Base-by-base conservation (phyloP, 1,140 invertebrate species). In the Megalonaias nervosa region DNA sequence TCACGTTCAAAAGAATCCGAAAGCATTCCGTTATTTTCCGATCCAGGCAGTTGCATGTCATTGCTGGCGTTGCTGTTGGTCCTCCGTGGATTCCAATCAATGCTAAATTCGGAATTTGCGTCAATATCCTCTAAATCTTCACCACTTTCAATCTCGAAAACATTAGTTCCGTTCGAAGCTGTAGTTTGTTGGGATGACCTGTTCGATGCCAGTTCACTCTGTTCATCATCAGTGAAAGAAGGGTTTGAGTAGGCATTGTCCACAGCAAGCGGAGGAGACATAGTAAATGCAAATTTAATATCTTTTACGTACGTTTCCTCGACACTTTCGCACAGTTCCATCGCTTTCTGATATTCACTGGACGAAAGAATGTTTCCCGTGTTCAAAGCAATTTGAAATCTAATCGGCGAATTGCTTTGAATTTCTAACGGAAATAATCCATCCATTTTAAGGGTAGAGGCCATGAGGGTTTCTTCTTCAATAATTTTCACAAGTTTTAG, bases 401-500 rank as follows among this genome's bases (percentile, higher is more conserved):
- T 72, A 19, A 78, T 74, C 2, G 76, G 66, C 19, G 76, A 78
- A 56, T 67, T 66, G 2, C 65, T 78, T 61, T 78, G 76, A 26
- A 78, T 64, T 61, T 78, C 76, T 23, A 78, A 38, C 13, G 76
- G 76, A 14, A 78, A 48, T 13, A 57, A 67, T 21, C 74, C 76
- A n/a, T 78, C 76, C 15, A 62, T 66, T 31, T 67, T 31, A n/a
- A 78, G 71, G 12, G 76, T 78, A 17, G 76, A 78, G 4, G 71
- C 76, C 76, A 78, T 78, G 1, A 78, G 64, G 19, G 76, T 64
- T 61, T 78, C 76, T 69, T 78, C 76, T 62, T 78, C 70, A 64
- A 56, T 72, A 19, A 78, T 71, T 17, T 71, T 67, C 13, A 67
- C 66, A 5, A 78, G 76, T 67, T 78, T 78, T 21, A 78, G 58